Base-by-base conservation (phyloP, 2,888 invertebrate genomes). In the Lycaena phlaeas region DNA sequence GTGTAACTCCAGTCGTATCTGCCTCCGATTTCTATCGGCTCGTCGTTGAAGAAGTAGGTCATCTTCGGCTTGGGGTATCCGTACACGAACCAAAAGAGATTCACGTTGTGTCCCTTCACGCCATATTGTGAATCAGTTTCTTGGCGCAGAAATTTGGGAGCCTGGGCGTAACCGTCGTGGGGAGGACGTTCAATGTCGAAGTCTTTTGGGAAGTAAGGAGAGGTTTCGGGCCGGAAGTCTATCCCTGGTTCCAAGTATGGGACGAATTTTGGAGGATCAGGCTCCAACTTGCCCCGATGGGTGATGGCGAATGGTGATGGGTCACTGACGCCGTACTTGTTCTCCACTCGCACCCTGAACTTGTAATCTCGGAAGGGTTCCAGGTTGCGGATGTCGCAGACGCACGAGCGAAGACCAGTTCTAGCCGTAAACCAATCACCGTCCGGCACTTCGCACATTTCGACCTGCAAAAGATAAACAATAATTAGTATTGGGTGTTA, bases 11-110 rank as follows among this genome's bases (percentile, higher is more conserved):
- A 91, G 60, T 94, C 94, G 63, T 93, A 96, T 43, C 94, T 76
- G 7, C 95, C 95, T 0, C 95, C 95, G 42, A 91, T 87, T 55
- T 94, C 92, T 38, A 96, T 90, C 0, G 89, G 85, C 57, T 92
- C 89, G 52, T 93, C 95, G 59, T 96, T 92, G 78, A 93, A 95
- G 66, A 90, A 93, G 82, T 94, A 98, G 2, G 89, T 88, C 89
- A 98, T 93, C 67, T 91, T 93, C 2, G 98, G 98, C 68, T 96
- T 96, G 0, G 98, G 98, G 76, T 96, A 97, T 0, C 97, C 98
- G 64, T 96, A 95, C 9, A 98, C 94, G 71, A 94, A 96, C 92
- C 97, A 95, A 77, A 94, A 93, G 41, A 99, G 82, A 62, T 92
- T 95, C 10, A 91, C 90, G 54, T 95, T 95, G 67, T 96, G 95